Evolutionary conservation across 2,113 vertebrate genomes (phyloP).

Genomic region (Esox niger): DNA sequence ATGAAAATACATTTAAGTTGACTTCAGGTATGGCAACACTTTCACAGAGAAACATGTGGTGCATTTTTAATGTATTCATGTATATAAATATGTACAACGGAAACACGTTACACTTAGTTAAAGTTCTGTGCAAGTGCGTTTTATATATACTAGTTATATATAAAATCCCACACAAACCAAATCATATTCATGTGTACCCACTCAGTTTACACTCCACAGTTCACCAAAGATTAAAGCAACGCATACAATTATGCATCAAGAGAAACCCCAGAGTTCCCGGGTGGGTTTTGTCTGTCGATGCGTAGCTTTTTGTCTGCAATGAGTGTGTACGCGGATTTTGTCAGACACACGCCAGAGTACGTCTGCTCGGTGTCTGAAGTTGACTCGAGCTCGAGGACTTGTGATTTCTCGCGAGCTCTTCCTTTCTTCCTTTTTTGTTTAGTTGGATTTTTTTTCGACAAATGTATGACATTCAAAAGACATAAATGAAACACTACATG

Average conservation of each 20-base stretch:
- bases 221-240: conserved; percentile 76
- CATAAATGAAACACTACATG: conserved; percentile 92
- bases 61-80: conserved; percentile 66
- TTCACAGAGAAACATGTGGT: conserved; percentile 74
- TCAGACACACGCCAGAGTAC: conserved; percentile 31
- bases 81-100: conserved; percentile 71
- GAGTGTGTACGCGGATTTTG: conserved; percentile 56
- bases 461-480: conserved; percentile 91
- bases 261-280: conserved; percentile 63
- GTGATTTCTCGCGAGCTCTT: conserved; percentile 28
- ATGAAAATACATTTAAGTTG: conserved; percentile 77
- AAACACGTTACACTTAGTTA: conserved; percentile 72
- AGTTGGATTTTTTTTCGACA: conserved; percentile 71
- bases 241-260: conserved; percentile 69
- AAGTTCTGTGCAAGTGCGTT: conserved; percentile 73
- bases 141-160: conserved; percentile 72
- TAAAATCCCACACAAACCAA: conserved; percentile 66
- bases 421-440: conserved; percentile 3
- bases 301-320: conserved; percentile 62
- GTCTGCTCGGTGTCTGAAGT: conserved; percentile 88
- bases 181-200: conserved; percentile 65
- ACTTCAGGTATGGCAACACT: conserved; percentile 76
- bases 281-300: background rate
- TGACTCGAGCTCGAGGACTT: conserved; percentile 88
- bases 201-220: conserved; percentile 70